Conservation (phyloP, 2,113 vertebrate genomes). For the Willisornis vidua region DNA sequence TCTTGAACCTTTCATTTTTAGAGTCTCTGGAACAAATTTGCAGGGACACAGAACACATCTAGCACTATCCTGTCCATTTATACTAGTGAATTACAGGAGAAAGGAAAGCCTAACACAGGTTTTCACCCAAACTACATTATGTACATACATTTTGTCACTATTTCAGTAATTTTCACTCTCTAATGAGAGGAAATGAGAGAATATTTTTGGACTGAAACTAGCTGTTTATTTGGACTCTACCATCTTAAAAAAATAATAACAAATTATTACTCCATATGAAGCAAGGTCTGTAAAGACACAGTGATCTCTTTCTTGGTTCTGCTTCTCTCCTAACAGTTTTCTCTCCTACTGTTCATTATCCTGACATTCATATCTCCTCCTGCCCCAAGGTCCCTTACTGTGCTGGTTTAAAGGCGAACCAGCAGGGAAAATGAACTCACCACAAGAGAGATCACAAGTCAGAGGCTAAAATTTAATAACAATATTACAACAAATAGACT, state of each 20-base stretch:
- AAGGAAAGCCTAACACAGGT: not conserved
- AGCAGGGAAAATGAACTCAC: too few species aligned
- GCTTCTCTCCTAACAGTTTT: not conserved
- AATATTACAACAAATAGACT: too few species aligned
- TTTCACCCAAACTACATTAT: not conserved
- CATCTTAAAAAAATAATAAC: accelerated
- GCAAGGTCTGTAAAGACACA: not conserved
- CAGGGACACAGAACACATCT: not conserved
- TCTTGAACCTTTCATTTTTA: not conserved
- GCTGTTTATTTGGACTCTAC: not conserved
- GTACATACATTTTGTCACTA: not conserved
- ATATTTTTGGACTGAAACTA: not conserved
- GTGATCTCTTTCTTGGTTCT: not conserved
- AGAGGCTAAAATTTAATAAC: too few species aligned
- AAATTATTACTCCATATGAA: not conserved
- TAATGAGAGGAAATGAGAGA: not conserved
- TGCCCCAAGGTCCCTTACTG: not conserved
- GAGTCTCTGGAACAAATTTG: not conserved
- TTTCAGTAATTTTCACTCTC: not conserved
- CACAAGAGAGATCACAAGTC: too few species aligned
- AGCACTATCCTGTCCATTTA: not conserved
- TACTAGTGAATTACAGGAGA: not conserved
- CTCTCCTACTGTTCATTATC: not conserved
- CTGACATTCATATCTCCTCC: not conserved
- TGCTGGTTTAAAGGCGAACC: too few species aligned